Percentiles rank a stretch among this genome's conserved stretches.
phyloP scores from a whole-genome alignment of 2,888 invertebrate species.

The Nomada lathburiana region DNA sequence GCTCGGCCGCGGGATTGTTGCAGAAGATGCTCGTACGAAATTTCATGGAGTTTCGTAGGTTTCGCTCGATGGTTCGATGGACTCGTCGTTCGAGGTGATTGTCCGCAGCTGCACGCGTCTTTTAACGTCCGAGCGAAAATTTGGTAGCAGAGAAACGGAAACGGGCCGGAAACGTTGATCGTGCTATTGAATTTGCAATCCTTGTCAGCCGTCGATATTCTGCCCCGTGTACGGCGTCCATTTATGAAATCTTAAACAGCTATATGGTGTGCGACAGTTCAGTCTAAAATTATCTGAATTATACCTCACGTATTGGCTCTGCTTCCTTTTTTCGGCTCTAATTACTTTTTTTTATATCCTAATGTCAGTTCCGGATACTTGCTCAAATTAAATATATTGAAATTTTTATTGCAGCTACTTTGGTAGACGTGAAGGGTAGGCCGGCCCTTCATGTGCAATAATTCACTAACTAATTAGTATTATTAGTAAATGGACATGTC shows the following conservation, averaged over 20 bases:
- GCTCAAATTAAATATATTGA: too few relatives aligned
- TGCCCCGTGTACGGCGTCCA: background rate
- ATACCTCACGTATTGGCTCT: background rate
- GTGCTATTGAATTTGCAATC: background rate
- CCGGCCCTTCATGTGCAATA: too few relatives aligned
- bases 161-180: constrained; percentile 3
- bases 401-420: too few relatives aligned
- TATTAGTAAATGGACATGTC: too few relatives aligned
- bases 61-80: constrained; percentile 10
- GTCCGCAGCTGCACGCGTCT: constrained; percentile 10
- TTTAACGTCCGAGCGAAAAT: constrained; percentile 3
- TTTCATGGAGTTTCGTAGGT: constrained; percentile 22
- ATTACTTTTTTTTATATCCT: background rate
- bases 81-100: constrained; percentile 4
- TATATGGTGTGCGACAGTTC: background rate
- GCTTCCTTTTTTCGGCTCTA: too few relatives aligned
- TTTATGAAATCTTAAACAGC: background rate
- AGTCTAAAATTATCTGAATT: background rate
- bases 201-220: too few relatives aligned
- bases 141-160: background rate
- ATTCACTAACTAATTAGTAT: too few relatives aligned
- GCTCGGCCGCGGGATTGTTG: constrained; percentile 4
- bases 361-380: too few relatives aligned
- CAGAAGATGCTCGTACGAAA: constrained; percentile 15
- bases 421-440: too few relatives aligned